phyloP scores from a whole-genome alignment of 2,113 vertebrate species.

The Ifrita kowaldi region DNA sequence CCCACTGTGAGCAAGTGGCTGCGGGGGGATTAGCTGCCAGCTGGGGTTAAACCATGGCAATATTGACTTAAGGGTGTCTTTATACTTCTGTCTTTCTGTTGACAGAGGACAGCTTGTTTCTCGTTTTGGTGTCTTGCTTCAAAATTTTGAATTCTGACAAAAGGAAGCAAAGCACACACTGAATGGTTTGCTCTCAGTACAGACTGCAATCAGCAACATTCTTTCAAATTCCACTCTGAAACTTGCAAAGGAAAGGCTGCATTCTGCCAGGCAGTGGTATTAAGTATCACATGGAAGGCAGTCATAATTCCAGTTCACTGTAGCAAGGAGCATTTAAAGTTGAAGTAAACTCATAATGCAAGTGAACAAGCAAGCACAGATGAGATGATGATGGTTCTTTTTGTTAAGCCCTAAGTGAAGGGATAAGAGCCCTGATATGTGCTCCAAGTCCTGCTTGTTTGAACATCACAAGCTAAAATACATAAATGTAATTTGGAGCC shows the following conservation, averaged over 20 bases:
- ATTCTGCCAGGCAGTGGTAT: background rate
- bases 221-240: background rate
- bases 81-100: background rate
- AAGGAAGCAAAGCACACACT: background rate
- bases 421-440: background rate
- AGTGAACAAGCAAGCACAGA: background rate
- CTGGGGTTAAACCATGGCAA: background rate
- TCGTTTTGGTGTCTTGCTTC: background rate
- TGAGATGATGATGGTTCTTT: background rate
- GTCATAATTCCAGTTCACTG: conserved; percentile 8
- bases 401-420: background rate
- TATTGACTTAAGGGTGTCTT: background rate
- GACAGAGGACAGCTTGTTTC: background rate
- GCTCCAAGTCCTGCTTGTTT: background rate
- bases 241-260: background rate
- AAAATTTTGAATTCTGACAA: background rate
- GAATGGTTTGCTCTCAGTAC: background rate
- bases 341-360: background rate
- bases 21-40: background rate
- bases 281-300: background rate
- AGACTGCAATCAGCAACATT: conserved; percentile 16
- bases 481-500: background rate
- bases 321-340: conserved; percentile 3
- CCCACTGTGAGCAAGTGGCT: background rate
- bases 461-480: background rate